Conservation (phyloP, 2,888 invertebrate genomes). For the Andrena haemorrhoa region DNA sequence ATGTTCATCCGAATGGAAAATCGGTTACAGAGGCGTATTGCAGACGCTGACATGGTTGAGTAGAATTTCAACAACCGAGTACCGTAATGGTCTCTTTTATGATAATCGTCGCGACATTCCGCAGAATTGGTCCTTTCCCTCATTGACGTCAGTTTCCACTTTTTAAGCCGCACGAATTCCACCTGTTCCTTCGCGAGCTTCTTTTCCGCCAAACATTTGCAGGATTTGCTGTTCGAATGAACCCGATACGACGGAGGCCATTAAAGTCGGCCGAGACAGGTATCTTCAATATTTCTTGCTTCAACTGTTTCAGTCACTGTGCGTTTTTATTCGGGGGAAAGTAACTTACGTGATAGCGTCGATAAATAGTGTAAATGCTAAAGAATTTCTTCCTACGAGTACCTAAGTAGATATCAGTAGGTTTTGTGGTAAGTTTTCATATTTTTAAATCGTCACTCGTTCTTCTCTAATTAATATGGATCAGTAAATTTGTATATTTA, state of each 20-base stretch:
- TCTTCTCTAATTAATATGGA: no score
- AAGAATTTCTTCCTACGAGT: background rate
- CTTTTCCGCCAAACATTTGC: slow-evolving; percentile 43
- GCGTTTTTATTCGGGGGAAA: background rate
- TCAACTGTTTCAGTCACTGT: background rate
- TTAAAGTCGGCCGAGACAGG: slow-evolving; percentile 8
- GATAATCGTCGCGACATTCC: slow-evolving; percentile 61
- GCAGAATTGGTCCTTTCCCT: slow-evolving; percentile 55
- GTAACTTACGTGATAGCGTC: background rate
- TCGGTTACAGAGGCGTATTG: slow-evolving; percentile 47
- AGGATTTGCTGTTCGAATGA: slow-evolving; percentile 32
- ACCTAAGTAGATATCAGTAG: no score
- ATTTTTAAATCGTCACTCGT: no score
- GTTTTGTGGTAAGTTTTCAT: no score
- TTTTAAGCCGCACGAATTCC: slow-evolving; percentile 20
- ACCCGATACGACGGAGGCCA: slow-evolving; percentile 21
- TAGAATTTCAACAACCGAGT: slow-evolving; percentile 42
- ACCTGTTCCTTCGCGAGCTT: slow-evolving; percentile 14
- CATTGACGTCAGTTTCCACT: slow-evolving; percentile 45
- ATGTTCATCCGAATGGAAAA: slow-evolving; percentile 41
- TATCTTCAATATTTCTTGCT: slow-evolving; percentile 17
- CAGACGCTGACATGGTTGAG: slow-evolving; percentile 51
- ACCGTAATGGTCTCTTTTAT: slow-evolving; percentile 60
- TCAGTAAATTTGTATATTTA: no score
- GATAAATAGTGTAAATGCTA: background rate